These are phyloP conservation scores for Ophiodon elongatus DNA, from an alignment of 2,113 vertebrate genomes.

Conservation along the genomic window DNA sequence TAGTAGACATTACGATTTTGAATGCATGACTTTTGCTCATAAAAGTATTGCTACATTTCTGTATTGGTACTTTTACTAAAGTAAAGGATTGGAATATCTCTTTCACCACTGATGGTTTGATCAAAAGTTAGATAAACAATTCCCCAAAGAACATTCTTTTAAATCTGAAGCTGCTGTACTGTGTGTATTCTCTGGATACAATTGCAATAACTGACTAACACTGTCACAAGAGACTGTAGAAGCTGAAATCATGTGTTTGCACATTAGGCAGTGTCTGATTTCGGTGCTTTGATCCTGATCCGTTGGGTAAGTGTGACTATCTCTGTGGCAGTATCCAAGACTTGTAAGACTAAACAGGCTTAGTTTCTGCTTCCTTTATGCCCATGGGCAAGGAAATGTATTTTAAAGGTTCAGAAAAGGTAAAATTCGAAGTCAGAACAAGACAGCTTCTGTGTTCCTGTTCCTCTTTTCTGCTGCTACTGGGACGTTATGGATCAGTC, in stretches of 20 bases:
- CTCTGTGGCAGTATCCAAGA: conserved; percentile 11
- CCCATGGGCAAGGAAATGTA: neutral
- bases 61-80: neutral
- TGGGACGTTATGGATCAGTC: conserved; percentile 26
- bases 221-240: conserved; percentile 25
- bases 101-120: neutral
- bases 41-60: neutral
- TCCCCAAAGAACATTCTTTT: neutral
- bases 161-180: neutral
- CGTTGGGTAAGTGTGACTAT: conserved; percentile 38
- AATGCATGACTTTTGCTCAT: neutral
- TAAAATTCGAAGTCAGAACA: neutral
- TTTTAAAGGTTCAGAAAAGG: conserved; percentile 16
- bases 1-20: neutral
- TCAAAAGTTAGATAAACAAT: neutral
- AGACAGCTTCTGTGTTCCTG: neutral
- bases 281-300: conserved; percentile 34
- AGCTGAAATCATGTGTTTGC: conserved; percentile 33
- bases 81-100: neutral
- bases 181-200: neutral
- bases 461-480: neutral
- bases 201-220: neutral
- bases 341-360: conserved; percentile 25
- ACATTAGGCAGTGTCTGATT: conserved; percentile 24
- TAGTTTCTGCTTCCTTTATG: conserved; percentile 25